Base-by-base conservation (phyloP, 2,113 vertebrate genomes). In the Pteropus alecto region DNA sequence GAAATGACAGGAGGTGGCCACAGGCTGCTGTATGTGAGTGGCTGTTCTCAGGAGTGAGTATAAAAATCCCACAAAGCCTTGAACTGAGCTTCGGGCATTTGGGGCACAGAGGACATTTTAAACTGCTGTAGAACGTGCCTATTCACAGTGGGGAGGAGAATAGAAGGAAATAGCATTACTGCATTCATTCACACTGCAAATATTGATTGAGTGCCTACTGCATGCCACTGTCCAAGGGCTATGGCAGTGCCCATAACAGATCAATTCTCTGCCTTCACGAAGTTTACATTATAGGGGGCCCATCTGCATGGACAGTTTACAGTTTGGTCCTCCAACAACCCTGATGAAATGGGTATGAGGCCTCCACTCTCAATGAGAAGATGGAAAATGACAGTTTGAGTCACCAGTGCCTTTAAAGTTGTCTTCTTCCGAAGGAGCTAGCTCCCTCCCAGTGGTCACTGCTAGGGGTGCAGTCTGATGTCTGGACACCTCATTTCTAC, bases 1-100 rank as follows among this genome's bases (percentile, higher is more conserved):
- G 41, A 38, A 61, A 43, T 10, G 56, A 35, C 0, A 11, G 3
- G 18, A 58, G 54, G 26, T 0, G 16, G 9, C 28, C 33, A 4
- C 0, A 0, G 43, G 7, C 19, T 38, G 26, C 77, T 48, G 10
- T 0, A 1, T 41, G 24, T 54, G 11, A 33, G 78, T 7, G 33
- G 8, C 33, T 79, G 6, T 24, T 30, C 46, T 89, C 33, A 24
- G 28, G 0, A 0, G 16, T 11, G 46, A 26, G 15, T 33, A 8
- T 30, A 91, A 43, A 81, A 16, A 19, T 26, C 12, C 19, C 3
- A 26, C 8, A 7, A 46, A 84, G 15, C 58, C 51, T 35, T 54
- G 61, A 54, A 10, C 48, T 0, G 2, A 65, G 63, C 48, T 16
- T 56, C 26, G 13, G 51, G 58, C 9, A 26, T 63, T 24, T 35